Percentiles rank a stretch among this genome's conserved stretches.
Conservation (phyloP, 2,113 vertebrate genomes). For the Lampris megalopsis region DNA sequence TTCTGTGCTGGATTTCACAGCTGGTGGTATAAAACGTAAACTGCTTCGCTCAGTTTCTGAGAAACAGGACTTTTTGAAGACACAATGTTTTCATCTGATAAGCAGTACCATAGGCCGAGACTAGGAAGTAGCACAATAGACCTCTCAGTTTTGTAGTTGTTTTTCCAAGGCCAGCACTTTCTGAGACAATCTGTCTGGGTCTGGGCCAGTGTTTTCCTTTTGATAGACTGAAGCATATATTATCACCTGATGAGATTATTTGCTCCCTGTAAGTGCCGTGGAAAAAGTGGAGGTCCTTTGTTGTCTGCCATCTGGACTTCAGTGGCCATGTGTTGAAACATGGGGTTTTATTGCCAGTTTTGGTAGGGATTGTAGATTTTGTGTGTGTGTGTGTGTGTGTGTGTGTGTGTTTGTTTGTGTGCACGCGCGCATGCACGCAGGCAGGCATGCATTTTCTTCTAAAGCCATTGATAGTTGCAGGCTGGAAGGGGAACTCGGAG, state of each 20-base stretch:
- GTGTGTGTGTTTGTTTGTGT: no score
- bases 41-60: no score
- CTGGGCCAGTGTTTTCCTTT: constrained; percentile 1
- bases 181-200: not conserved
- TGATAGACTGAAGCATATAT: constrained; percentile 3
- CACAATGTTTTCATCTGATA: not conserved
- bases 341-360: not conserved
- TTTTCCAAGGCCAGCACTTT: not conserved
- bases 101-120: no score
- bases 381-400: no score
- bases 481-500: no score
- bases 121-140: not conserved
- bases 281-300: not conserved
- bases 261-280: not conserved
- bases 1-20: no score
- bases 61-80: no score
- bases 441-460: no score
- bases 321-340: not conserved
- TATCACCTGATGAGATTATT: constrained; percentile 12
- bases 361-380: no score
- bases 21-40: no score
- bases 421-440: no score
- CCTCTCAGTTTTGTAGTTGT: not conserved
- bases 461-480: no score
- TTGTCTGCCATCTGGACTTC: constrained; percentile 8